A percentile compares a stretch with the other conserved stretches of the same genome.
Evolutionary conservation across 2,797 vertebrate genomes (phyloP).

Genomic region (Coregonus sp.): DNA sequence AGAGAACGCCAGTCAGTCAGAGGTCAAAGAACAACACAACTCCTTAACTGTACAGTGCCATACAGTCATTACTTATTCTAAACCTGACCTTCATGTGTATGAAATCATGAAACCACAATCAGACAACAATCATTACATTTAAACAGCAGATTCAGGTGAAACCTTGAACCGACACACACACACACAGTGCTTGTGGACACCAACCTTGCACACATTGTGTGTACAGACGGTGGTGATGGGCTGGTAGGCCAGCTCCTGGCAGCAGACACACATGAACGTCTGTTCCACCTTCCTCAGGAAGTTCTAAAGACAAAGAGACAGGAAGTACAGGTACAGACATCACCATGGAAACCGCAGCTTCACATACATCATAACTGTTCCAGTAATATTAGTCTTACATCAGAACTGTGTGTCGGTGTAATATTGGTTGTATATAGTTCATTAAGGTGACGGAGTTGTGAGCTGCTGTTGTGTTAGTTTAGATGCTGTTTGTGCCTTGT

Average conservation of each 20-base stretch:
- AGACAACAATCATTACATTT: background rate
- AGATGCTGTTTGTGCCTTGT: background rate
- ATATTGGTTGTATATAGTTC: too few species aligned
- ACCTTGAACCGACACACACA: background rate
- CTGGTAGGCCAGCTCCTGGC: conserved; percentile 96
- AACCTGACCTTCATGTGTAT: background rate
- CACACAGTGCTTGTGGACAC: conserved; percentile 25
- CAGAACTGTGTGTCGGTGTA: background rate
- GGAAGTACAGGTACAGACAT: background rate
- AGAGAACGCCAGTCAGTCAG: background rate
- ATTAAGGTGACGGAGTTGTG: background rate
- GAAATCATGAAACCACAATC: background rate
- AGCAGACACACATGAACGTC: conserved; percentile 98
- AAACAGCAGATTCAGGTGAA: background rate
- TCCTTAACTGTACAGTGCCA: background rate
- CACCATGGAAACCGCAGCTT: conserved; percentile 21
- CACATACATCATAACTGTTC: background rate
- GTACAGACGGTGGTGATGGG: conserved; percentile 95
- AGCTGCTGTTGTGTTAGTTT: background rate
- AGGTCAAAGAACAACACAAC: background rate
- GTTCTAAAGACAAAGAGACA: conserved; percentile 74
- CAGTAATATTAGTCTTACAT: background rate
- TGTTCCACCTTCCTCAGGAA: conserved; percentile 97
- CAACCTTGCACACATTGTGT: conserved; percentile 98
- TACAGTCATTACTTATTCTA: background rate